These are phyloP conservation scores for Gallinago undulata DNA, from an alignment of 2,113 vertebrate species.

Conservation along the genomic window DNA sequence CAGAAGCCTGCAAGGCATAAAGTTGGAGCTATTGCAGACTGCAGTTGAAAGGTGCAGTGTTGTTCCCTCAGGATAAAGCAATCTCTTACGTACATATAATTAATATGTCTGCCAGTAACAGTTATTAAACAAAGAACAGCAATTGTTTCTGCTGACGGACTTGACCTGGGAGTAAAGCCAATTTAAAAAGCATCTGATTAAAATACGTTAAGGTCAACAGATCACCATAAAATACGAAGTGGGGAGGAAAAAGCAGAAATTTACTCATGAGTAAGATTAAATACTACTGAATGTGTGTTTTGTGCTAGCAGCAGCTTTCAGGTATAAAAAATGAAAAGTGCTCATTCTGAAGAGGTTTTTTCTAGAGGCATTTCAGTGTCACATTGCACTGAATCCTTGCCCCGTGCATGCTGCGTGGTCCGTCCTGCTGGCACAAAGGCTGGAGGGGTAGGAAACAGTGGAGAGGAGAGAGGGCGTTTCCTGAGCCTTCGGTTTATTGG, in stretches of 20 bases:
- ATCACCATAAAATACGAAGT: conserved; percentile 68
- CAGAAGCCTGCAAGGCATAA: background rate
- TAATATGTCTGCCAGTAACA: conserved; percentile 66
- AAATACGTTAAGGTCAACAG: conserved; percentile 58
- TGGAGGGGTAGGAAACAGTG: background rate
- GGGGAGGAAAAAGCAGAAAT: conserved; percentile 43
- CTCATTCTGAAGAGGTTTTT: background rate
- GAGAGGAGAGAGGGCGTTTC: background rate
- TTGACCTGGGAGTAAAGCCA: conserved; percentile 65
- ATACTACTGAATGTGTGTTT: background rate
- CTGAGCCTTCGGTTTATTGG: background rate
- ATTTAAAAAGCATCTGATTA: conserved; percentile 65
- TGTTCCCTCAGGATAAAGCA: conserved; percentile 21
- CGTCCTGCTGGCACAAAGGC: background rate
- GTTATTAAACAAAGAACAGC: conserved; percentile 59
- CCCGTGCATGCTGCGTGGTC: rapidly evolving
- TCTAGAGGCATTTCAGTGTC: background rate
- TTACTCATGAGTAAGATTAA: conserved; percentile 21
- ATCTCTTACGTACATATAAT: conserved; percentile 67
- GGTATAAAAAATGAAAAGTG: background rate
- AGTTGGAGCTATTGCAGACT: background rate
- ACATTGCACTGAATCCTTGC: background rate
- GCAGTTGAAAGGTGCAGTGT: conserved; percentile 9
- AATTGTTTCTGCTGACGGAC: conserved; percentile 55
- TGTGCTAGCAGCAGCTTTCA: background rate